These are phyloP conservation scores for Channa argus DNA, from an alignment of 2,113 vertebrate genomes.

Conservation along the genomic window DNA sequence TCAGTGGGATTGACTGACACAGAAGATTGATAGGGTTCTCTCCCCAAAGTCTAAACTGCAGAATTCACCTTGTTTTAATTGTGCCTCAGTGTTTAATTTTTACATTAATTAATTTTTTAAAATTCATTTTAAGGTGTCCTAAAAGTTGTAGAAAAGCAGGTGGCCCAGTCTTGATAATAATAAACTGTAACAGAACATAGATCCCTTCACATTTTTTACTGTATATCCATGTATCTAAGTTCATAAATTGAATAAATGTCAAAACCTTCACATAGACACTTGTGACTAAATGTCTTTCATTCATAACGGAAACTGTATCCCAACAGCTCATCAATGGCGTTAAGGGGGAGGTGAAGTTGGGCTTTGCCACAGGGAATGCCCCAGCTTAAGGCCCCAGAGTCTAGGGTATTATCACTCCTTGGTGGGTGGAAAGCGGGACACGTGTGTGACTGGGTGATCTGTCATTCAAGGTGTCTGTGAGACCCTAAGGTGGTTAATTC, in stretches of 20 bases:
- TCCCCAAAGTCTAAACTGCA: neutral
- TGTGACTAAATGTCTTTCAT: constrained; percentile 47
- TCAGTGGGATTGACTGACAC: constrained; percentile 41
- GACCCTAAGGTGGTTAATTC: constrained; percentile 10
- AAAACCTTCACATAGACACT: constrained; percentile 13
- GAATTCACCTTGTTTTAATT: constrained; percentile 1
- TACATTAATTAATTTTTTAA: neutral
- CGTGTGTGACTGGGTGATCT: constrained; percentile 3
- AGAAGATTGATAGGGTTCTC: constrained; percentile 24
- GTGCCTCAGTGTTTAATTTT: neutral
- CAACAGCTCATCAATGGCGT: constrained; percentile 5
- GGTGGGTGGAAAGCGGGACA: constrained; percentile 35
- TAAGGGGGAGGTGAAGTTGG: neutral
- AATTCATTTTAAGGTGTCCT: too few relatives aligned
- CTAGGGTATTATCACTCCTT: constrained; percentile 50
- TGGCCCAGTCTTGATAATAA: too few relatives aligned
- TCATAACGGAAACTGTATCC: constrained; percentile 42
- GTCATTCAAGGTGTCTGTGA: neutral
- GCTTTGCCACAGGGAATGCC: constrained; percentile 50
- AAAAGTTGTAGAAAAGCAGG: too few relatives aligned
- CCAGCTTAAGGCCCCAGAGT: constrained; percentile 47
- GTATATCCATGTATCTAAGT: neutral
- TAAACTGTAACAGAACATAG: too few relatives aligned
- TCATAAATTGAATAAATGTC: neutral
- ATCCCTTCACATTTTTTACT: neutral